Evolutionary conservation across 1,140 invertebrate genomes (phyloP), one percentile per base, ranked within the genome.

Genomic region (Ostrea edulis): DNA sequence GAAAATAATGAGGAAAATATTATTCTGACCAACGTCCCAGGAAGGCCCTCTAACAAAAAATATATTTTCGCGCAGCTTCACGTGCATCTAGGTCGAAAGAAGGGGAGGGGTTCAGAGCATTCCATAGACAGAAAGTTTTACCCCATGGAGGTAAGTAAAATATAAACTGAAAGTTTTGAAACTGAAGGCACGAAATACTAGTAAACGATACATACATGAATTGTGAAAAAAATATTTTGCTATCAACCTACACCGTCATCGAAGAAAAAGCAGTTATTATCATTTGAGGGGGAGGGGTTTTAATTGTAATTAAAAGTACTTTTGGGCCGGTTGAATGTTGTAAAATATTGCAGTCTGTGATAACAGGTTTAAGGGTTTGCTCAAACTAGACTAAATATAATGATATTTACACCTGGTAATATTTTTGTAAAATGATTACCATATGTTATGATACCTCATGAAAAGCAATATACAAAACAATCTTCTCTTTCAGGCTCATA

Each of bases 11-110:
- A 51, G 9, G 14, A 52, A 20, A 54, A 83, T 22, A 20, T 83
- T 17, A 53, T 52, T 8, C 12, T 52, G 3, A 83, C 51, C 22
- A 20, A 53, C 20, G 51, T 53, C 3, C 29, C 35, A n/a, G 44
- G n/a, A 22, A 12, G 44, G 25, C 14, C 35, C 3, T n/a, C 44
- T 52, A 22, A 84, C 25, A 51, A 85, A 9, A 62, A 22, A 17
- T 85, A 85, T 22, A 62, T 58, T 11, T 88, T 88, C 35, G 7
- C 25, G 7, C 51, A 85, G 11, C 65, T 86, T 14, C 68, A 85
- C 53, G 25, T 82, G 20, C 71, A 85, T 84, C 44, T 68, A 35
- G 71, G 84, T 7, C 51, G 25, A 4, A 22, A 82, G 14, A 53
- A 14, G 8, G 12, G 44, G 12, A 86, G 44, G n/a, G 71, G 71